Evolutionary conservation across 37 sponge, comb jelly and placozoan genomes (phyloP), one percentile per base, ranked within the genome.

Genomic region (Tethya wilhelma): DNA sequence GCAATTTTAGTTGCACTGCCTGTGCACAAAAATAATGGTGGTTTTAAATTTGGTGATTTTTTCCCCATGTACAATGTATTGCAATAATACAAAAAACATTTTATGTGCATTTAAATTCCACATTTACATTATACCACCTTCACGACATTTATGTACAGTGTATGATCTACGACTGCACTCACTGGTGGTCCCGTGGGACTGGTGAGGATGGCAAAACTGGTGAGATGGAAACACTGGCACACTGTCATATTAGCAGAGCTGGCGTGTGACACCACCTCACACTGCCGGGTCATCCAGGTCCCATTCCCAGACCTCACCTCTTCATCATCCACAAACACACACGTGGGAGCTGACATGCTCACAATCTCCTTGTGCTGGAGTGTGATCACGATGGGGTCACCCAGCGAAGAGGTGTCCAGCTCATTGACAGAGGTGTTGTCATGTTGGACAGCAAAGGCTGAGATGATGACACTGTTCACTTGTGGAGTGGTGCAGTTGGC

Each of bases 181-280:
- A 86, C 87, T 7, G 37, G 68, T 0, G 59, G 41, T 69, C 73
- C 74, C 0, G 85, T 64, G 17, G 89, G 93, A 73, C 80, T 88
- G 86, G 82, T 85, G 43, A 93, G 64, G 4, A 93, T 78, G 23
- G 89, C 93, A 72, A 93, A 93, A 37, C 82, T 88, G 56, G 93
- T 93, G 43, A 93, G 69, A 41, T 93, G 93, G 33, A 56, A 72
- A 34, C 93, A 93, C 37, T 84, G 20, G 36, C 93, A 93, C 25
- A 87, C 89, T 29, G 93, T 93, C 17, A 4, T 55, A 31, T 46
- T 62, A 34, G 0, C 20, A 1, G 36, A 36, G 4, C 55, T 53
- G 36, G 36, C 66, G 0, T 7, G 58, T 12, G 22, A 53, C 3
- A 53, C 56, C 19, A 60, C 65, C 12, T 22, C 2, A 65, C 84